These are phyloP conservation scores for Microctenopoma lineatum DNA, from an alignment of 2,797 vertebrate species.

Conservation along the genomic window DNA sequence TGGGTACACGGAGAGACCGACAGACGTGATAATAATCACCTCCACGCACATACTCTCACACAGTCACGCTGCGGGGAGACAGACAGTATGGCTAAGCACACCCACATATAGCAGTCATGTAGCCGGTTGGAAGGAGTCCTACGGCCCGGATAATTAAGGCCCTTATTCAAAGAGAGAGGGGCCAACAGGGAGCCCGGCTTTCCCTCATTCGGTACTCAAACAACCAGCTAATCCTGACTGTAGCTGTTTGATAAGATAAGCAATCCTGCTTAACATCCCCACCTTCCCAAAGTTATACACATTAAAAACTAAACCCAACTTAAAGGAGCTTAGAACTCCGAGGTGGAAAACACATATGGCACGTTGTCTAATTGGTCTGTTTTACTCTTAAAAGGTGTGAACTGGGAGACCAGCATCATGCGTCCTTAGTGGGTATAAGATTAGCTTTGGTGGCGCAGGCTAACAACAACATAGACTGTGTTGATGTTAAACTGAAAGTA, in stretches of 20 bases:
- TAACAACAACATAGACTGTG: not conserved
- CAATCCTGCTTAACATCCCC: constrained; percentile 26
- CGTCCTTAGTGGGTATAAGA: not conserved
- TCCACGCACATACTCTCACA: constrained; percentile 60
- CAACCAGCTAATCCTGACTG: constrained; percentile 52
- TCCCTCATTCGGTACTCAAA: constrained; percentile 30
- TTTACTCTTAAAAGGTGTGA: not conserved
- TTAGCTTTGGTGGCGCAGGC: not conserved
- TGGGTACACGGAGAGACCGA: constrained; percentile 65
- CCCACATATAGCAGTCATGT: constrained; percentile 53
- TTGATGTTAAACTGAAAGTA: not conserved
- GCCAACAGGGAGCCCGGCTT: constrained; percentile 29
- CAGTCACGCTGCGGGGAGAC: constrained; percentile 51
- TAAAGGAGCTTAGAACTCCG: constrained; percentile 26
- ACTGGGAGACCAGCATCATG: not conserved
- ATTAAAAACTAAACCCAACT: constrained; percentile 26
- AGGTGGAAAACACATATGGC: constrained; percentile 9
- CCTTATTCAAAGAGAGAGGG: constrained; percentile 34
- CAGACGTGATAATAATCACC: constrained; percentile 73
- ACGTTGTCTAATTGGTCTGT: constrained; percentile 16
- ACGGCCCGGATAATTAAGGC: constrained; percentile 49
- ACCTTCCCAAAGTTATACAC: constrained; percentile 28
- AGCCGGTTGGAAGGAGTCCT: constrained; percentile 30
- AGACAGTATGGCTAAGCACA: constrained; percentile 56
- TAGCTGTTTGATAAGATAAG: constrained; percentile 47